Percentiles rank a stretch among this genome's conserved stretches.
These are phyloP conservation scores for Gymnosoma rotundatum DNA, from an alignment of 2,888 invertebrate species.

Conservation along the genomic window DNA sequence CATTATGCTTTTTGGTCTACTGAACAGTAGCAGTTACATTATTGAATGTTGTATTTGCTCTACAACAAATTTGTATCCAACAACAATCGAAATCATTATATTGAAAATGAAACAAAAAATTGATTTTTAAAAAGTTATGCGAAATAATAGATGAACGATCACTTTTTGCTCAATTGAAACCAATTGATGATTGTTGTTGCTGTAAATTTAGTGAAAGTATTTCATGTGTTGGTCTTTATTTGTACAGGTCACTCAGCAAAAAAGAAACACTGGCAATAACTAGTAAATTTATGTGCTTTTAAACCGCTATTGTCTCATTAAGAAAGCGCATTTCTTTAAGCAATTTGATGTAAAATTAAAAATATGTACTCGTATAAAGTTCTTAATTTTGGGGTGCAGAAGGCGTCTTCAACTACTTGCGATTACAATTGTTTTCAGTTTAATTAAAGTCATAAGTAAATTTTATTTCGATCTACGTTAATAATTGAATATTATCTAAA, in stretches of 20 bases:
- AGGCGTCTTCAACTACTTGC: not conserved
- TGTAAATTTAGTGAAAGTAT: slow-evolving; percentile 60
- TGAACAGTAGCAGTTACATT: not conserved
- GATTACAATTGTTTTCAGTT: not conserved
- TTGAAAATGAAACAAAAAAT: slow-evolving; percentile 56
- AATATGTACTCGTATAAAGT: no score
- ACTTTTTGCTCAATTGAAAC: slow-evolving; percentile 33
- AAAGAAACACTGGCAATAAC: not conserved
- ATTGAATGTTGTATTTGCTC: slow-evolving; percentile 6
- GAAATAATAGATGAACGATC: slow-evolving; percentile 23
- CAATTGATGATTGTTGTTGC: slow-evolving; percentile 49
- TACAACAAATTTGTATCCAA: slow-evolving; percentile 20
- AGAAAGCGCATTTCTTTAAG: slow-evolving; percentile 8
- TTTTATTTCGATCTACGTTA: no score
- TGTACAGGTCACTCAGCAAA: not conserved
- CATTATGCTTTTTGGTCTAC: not conserved
- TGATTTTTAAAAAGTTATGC: slow-evolving; percentile 37
- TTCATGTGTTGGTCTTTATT: slow-evolving; percentile 6
- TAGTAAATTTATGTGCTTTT: slow-evolving; percentile 7
- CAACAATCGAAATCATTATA: slow-evolving; percentile 33
- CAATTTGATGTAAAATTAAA: slow-evolving; percentile 2
- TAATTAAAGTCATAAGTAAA: no score
- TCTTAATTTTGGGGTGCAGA: not conserved
- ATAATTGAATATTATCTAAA: no score
- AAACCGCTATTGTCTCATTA: slow-evolving; percentile 36